Evolutionary conservation across 37 sponge, comb jelly and placozoan species (phyloP), one percentile per base, ranked within the genome.

Genomic region (Hormiphora californensis): DNA sequence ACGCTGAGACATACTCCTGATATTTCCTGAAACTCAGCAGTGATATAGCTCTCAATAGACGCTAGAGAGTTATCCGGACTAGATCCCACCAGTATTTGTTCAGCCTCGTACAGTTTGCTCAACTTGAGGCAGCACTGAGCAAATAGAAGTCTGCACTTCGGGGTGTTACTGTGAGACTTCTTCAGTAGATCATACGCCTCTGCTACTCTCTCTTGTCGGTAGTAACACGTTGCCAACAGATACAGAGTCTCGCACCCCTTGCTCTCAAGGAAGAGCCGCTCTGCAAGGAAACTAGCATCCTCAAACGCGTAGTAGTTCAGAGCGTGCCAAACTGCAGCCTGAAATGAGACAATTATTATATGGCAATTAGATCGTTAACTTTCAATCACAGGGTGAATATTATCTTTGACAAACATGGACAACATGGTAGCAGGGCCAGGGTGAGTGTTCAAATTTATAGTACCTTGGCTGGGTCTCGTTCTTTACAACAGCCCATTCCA

Each of bases 211-310:
- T 92, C 92, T 4, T 89, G 87, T 40, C 93, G 85, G 85, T 91
- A 95, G 88, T 92, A 93, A 44, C 92, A 92, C 12, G 94, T 92
- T 2, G 92, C 96, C 67, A 95, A 87, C 15, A 93, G 90, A 49
- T 87, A 93, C 12, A 86, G 32, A 9, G 90, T 89, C 32, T 95
- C 88, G 25, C 54, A 34, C 19, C 51, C 73, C 86, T 54, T 55
- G 90, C 91, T 88, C 81, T 96, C 97, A n/a, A 91, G 91, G 63
- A 93, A 89, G 22, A 94, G 89, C 27, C 93, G 87, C 87, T 96
- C 97, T 2, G 97, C 93, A 21, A 96, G 69, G 44, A 96, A 96
- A 12, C 91, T 67, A 12, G 97, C 97, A 87, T 94, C 94, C 25
- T 91, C 90, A 36, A 81, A 90, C 25, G 63, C 88, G 55, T 96